Evolutionary conservation across 2,113 vertebrate species (phyloP), one percentile per base, ranked within the genome.

Genomic region (Rhagologus leucostigma): DNA sequence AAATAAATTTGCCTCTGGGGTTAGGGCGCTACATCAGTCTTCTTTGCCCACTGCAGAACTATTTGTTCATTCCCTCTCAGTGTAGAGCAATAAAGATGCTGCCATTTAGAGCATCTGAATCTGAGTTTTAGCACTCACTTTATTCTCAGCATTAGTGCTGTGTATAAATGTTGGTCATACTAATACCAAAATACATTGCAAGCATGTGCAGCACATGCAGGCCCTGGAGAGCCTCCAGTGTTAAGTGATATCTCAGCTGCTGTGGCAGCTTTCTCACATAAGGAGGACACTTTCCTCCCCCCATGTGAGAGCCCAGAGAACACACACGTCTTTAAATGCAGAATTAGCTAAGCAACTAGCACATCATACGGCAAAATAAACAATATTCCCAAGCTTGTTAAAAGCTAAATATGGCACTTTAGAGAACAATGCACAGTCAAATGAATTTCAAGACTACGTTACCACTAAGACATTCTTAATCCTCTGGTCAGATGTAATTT

Each of bases 1-100:
- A 96, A 96, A 87, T 69, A 89, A 97, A 93, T 92, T 94, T 95
- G 93, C 95, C 96, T 95, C 83, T 91, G 84, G 93, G 90, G 82
- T 82, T 92, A 94, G 89, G 96, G 93, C 0, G 8, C 74, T 92
- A 30, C 59, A 87, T 69, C 2, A 3, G 18, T 47, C 75, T 88
- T 76, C 71, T 80, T 32, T 96, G 62, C 79, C 88, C 63, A 50
- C 75, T 71, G 49, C 70, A 94, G 71, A 92, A 90, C 47, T 50
- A n/a, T 83, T 80, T 78, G 83, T 64, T 91, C 86, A n/a, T 67
- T 88, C 55, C 26, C 62, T 68, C 67, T 74, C 11, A 21, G 50
- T 1, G 22, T 4, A 50, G 30, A 93, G 90, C 64, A 89, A 41
- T 71, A 90, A 95, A 80, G 68, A 92, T 23, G n/a, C 24, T 91